Evolutionary conservation across 2,888 invertebrate genomes (phyloP).

Genomic region (Troilus luridus): DNA sequence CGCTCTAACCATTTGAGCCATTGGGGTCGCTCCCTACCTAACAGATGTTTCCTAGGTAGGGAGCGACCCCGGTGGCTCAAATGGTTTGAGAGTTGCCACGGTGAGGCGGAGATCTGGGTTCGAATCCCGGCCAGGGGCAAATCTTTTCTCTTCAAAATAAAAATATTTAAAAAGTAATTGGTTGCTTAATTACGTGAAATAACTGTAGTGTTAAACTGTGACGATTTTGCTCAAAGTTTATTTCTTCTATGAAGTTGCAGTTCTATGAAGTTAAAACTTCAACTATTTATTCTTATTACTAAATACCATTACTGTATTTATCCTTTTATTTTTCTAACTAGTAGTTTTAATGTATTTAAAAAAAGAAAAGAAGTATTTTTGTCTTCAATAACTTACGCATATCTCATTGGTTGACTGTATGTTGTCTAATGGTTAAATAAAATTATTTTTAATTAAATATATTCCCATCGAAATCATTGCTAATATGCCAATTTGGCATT

Average conservation of each 20-base stretch:
- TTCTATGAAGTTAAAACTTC: neutral
- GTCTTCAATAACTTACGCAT: neutral
- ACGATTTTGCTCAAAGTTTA: neutral
- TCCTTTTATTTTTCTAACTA: neutral
- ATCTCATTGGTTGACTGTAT: neutral
- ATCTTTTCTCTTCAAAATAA: no score
- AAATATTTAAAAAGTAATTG: neutral
- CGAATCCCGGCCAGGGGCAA: no score
- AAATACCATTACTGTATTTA: neutral
- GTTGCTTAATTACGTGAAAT: neutral
- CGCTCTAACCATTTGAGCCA: no score
- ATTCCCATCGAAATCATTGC: neutral
- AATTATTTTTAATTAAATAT: neutral
- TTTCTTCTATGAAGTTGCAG: neutral
- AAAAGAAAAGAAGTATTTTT: neutral
- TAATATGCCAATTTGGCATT: neutral
- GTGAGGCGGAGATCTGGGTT: no score
- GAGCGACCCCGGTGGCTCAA: no score
- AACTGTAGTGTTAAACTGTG: neutral
- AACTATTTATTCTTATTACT: neutral
- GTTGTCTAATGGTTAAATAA: neutral
- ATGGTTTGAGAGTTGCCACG: no score
- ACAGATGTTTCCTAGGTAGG: no score
- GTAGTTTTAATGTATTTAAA: neutral
- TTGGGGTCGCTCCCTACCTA: no score